Base-by-base conservation (phyloP, 2,797 vertebrate genomes). In the Artibeus lituratus region DNA sequence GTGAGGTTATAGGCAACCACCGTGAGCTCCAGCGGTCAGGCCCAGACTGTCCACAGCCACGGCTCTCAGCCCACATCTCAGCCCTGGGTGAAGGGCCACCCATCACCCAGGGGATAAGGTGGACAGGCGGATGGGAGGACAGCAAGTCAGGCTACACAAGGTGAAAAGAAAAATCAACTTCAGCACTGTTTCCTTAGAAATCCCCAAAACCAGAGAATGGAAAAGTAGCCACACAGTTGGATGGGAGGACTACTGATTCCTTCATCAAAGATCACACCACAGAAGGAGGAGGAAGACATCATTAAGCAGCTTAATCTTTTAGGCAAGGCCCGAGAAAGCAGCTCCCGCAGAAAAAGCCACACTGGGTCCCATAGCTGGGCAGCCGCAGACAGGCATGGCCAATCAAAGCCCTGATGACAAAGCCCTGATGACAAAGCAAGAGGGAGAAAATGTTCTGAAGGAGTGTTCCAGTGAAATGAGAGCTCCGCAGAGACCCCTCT, bases 121-220 rank as follows among this genome's bases (percentile, higher is more conserved):
- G 55, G 44, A 18, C 18, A 29, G 24, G 12, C 74, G 32, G 10
- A 57, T 44, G 8, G 57, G n/a, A 95, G n/a, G n/a, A 76, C n/a
- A 53, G 10, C 22, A 76, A 51, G 29, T 65, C 26, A 11, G 39
- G 22, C 55, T 78, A 5, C 35, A 21, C 1, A 12, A 39, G 18
- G 1, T 4, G 0, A 67, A 55, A 62, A 95, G 74, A 87, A 88
- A 88, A 62, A 73, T 55, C 42, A 42, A 70, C 53, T 47, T 62
- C 37, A 78, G 55, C 42, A n/a, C 37, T 0, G 10, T 96, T 97
- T 96, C 91, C 91, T 84, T 91, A 97, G 96, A 97, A 96, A 96
- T 49, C 57, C n/a, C 53, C 53, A 84, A 53, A 74, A 91, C 57
- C 78, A 65, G 74, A 80, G 82, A 91, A 57, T 32, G 67, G 62